Percentiles rank a stretch among this genome's conserved stretches.
Conservation (phyloP, 2,113 vertebrate genomes). For the Neogobius melanostomus region DNA sequence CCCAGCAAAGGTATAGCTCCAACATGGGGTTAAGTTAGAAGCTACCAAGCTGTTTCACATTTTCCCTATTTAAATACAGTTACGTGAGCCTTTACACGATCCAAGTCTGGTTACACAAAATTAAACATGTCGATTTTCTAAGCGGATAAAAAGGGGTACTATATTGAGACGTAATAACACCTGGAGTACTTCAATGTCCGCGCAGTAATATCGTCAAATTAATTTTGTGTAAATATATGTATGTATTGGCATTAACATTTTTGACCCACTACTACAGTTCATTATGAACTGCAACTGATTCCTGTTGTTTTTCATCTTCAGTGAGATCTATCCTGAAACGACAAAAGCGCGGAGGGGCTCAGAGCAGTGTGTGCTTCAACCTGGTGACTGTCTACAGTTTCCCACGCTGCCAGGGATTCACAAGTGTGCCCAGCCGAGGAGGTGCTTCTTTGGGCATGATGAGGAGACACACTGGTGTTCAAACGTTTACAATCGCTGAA, state of each 20-base stretch:
- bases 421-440: constrained; percentile 86
- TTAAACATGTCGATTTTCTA: no score
- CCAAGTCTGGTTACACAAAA: no score
- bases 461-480: constrained; percentile 76
- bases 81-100: no score
- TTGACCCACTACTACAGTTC: background rate
- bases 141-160: no score
- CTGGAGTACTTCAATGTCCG: no score
- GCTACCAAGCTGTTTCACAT: no score
- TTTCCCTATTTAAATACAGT: no score
- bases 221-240: background rate
- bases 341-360: constrained; percentile 65
- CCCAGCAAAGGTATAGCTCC: no score
- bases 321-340: constrained; percentile 86
- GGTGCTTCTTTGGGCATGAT: constrained; percentile 91
- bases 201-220: no score
- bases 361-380: constrained; percentile 80
- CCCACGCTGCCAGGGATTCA: constrained; percentile 91
- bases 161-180: no score
- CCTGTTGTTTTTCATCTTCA: constrained; percentile 43
- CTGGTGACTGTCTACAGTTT: constrained; percentile 89
- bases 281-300: background rate
- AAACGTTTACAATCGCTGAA: constrained; percentile 83
- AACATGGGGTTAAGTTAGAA: no score
- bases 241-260: background rate